Conservation (phyloP, 2,113 vertebrate genomes). For the Amblyopsis rosae region DNA sequence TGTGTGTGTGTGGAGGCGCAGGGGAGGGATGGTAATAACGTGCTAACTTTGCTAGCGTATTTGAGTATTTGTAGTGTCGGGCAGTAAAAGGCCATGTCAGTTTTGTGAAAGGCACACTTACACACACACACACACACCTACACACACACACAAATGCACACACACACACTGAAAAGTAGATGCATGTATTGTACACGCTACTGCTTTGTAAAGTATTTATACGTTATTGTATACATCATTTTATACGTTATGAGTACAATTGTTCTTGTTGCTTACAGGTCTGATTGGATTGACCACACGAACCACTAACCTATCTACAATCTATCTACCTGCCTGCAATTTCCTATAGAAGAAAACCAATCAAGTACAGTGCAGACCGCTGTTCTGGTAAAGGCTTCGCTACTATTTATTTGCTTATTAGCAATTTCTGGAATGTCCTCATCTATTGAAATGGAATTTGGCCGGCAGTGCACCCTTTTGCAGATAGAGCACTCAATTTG, state of each 20-base stretch:
- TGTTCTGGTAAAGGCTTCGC: not conserved
- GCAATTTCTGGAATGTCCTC: constrained; percentile 44
- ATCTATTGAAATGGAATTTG: constrained; percentile 48
- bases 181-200: too few relatives aligned
- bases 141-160: not conserved
- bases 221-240: too few relatives aligned
- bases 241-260: too few relatives aligned
- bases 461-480: constrained; percentile 63
- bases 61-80: constrained; percentile 45
- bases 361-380: constrained; percentile 19
- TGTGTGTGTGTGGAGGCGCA: constrained; percentile 18
- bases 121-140: not conserved
- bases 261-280: too few relatives aligned
- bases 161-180: not conserved
- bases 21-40: constrained; percentile 35
- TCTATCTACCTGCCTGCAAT: constrained; percentile 8
- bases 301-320: constrained; percentile 1
- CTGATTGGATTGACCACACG: not conserved
- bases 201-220: too few relatives aligned
- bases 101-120: constrained; percentile 34
- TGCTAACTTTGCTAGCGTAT: constrained; percentile 57
- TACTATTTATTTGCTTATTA: constrained; percentile 48
- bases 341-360: constrained; percentile 27
- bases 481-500: constrained; percentile 61
- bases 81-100: constrained; percentile 66